Conservation (phyloP, 2,797 vertebrate genomes). For the Mormyrops boulengeri region DNA sequence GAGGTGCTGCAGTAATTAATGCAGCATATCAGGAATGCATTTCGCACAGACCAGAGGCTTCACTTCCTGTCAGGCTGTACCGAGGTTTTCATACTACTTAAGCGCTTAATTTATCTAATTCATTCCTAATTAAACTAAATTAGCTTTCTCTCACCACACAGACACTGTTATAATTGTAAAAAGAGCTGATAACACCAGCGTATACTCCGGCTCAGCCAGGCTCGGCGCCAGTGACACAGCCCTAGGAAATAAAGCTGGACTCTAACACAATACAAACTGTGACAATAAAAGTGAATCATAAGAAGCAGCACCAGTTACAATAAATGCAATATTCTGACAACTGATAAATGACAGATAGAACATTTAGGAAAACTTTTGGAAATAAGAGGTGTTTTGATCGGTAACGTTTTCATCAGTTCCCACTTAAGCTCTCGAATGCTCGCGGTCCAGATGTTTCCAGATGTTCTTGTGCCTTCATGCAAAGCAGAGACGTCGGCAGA, state of each 20-base stretch:
- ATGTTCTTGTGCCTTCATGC: background rate
- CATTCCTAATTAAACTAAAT: conserved; percentile 6
- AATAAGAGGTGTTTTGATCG: background rate
- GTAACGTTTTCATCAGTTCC: background rate
- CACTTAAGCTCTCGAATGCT: background rate
- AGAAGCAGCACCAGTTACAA: background rate
- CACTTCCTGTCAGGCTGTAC: background rate
- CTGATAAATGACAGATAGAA: background rate
- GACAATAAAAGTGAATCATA: background rate
- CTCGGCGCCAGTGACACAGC: background rate
- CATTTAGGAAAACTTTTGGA: background rate
- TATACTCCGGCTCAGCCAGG: background rate
- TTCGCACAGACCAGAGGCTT: background rate
- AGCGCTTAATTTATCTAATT: background rate
- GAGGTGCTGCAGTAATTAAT: background rate
- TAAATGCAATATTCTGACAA: background rate
- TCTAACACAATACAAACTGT: background rate
- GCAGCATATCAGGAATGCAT: background rate
- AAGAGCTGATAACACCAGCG: background rate
- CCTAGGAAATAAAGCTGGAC: background rate
- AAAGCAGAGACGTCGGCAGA: background rate
- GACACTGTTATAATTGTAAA: background rate
- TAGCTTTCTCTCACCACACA: background rate
- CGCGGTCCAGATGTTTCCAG: background rate
- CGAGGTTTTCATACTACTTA: background rate